phyloP scores from a whole-genome alignment of 2,888 invertebrate genomes.

The Dasysyrphus tricinctus region DNA sequence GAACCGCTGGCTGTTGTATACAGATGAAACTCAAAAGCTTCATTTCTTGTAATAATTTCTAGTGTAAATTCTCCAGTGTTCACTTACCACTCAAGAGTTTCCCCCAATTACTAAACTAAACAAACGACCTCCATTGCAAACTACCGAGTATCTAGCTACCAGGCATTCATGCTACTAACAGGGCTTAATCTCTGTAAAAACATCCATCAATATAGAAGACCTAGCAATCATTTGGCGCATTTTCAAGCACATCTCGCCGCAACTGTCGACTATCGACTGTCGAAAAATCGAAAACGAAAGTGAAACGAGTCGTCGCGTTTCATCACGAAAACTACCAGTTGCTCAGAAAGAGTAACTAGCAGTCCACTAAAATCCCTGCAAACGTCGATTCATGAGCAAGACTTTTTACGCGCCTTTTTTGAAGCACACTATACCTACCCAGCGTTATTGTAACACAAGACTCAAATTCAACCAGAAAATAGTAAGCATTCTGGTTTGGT shows the following conservation, averaged over 20 bases:
- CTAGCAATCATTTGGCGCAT: neutral
- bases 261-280: slow-evolving; percentile 62
- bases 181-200: neutral
- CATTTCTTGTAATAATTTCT: too few relatives aligned
- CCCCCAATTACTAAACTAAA: slow-evolving; percentile 1
- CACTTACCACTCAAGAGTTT: neutral
- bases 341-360: slow-evolving; percentile 39
- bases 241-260: slow-evolving; percentile 47
- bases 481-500: slow-evolving; percentile 15
- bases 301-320: slow-evolving; percentile 76
- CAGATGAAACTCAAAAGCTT: too few relatives aligned
- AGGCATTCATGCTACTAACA: slow-evolving; percentile 45
- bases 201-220: neutral
- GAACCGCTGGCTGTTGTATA: too few relatives aligned
- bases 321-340: slow-evolving; percentile 71
- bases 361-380: neutral
- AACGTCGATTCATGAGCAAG: neutral
- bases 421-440: neutral
- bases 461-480: neutral
- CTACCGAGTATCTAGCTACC: slow-evolving; percentile 70
- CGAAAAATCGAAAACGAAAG: slow-evolving; percentile 73
- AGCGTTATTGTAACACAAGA: neutral
- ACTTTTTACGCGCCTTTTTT: slow-evolving; percentile 14
- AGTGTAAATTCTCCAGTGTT: neutral
- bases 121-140: slow-evolving; percentile 68